Evolutionary conservation across 2,797 vertebrate species (phyloP).

Genomic region (Darevskia mixta): DNA sequence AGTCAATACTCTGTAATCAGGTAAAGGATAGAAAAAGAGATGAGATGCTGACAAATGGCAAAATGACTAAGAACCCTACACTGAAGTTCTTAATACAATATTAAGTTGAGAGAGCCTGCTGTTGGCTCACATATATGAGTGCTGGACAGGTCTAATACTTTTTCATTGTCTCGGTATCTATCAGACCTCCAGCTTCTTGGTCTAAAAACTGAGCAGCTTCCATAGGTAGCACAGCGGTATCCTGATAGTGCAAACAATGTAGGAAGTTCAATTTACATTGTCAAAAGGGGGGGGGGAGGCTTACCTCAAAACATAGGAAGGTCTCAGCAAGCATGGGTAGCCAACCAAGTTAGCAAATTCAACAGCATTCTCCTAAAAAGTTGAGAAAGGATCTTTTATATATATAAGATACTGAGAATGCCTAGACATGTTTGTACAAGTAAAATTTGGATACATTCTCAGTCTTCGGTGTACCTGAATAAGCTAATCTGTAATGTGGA

Average conservation of each 20-base stretch:
- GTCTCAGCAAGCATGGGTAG: constrained; percentile 92
- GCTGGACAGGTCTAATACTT: background rate
- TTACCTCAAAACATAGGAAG: constrained; percentile 95
- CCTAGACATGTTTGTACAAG: constrained; percentile 23
- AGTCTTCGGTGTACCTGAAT: background rate
- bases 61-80: background rate
- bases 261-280: background rate
- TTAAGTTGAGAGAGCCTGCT: background rate
- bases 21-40: background rate
- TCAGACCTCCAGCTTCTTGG: background rate
- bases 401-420: constrained; percentile 33
- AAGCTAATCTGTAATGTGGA: background rate
- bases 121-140: background rate
- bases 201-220: background rate
- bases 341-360: constrained; percentile 88
- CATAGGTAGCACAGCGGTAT: background rate
- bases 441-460: background rate
- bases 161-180: background rate
- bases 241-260: background rate
- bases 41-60: background rate
- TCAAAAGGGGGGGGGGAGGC: constrained; percentile 21
- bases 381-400: constrained; percentile 15
- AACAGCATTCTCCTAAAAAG: constrained; percentile 89
- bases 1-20: background rate
- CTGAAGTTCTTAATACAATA: background rate